Evolutionary conservation across 53 echinoderm and acorn worm genomes (phyloP).

Genomic region (Astropecten irregularis): DNA sequence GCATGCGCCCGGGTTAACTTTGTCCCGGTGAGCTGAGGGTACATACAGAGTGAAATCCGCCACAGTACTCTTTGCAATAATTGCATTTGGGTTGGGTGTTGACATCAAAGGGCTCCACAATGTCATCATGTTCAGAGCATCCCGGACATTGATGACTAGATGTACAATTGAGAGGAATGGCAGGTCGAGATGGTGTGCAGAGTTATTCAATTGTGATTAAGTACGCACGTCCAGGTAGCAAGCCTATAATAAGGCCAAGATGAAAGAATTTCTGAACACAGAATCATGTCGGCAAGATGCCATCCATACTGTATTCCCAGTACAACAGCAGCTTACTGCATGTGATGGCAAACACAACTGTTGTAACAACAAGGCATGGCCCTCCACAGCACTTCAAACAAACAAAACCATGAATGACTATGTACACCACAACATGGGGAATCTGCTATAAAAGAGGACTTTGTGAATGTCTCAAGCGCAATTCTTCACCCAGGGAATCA

Average conservation of each 20-base stretch:
- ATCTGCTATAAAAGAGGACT: no score
- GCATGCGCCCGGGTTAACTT: no score
- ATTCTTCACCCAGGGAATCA: no score
- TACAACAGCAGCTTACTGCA: not conserved
- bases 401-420: no score
- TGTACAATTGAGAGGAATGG: constrained; percentile 12
- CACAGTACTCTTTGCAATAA: constrained; percentile 11
- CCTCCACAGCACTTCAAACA: no score
- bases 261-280: not conserved
- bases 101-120: constrained; percentile 22
- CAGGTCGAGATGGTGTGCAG: not conserved
- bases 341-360: no score
- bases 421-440: no score
- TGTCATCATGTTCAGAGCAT: not conserved
- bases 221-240: not conserved
- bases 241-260: not conserved
- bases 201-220: not conserved
- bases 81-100: constrained; percentile 31
- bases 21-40: no score
- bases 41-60: no score
- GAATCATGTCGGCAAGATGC: not conserved
- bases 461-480: no score
- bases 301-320: not conserved
- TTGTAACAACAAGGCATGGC: constrained; percentile 6
- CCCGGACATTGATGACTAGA: constrained; percentile 15